These are phyloP conservation scores for Drosophila simulans DNA, from an alignment of 1,140 invertebrate genomes.

Conservation along the genomic window DNA sequence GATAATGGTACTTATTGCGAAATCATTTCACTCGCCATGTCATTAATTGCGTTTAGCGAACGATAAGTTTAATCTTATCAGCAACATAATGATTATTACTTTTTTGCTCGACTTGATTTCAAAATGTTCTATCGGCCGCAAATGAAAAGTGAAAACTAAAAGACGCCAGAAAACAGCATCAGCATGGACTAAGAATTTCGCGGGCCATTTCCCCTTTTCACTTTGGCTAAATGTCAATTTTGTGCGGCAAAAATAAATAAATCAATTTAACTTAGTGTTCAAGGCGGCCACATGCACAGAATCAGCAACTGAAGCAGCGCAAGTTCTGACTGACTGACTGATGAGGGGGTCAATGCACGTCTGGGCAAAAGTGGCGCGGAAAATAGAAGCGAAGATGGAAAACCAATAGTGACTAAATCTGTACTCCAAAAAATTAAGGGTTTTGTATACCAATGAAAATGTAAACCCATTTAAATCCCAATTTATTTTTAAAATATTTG, in stretches of 20 bases:
- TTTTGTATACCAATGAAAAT: too few species aligned
- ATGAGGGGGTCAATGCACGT: slow-evolving; percentile 32
- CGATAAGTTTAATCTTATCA: slow-evolving; percentile 48
- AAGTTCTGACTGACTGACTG: slow-evolving; percentile 16
- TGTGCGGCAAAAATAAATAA: slow-evolving; percentile 14
- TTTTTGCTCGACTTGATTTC: not conserved
- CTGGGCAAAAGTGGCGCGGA: slow-evolving; percentile 1
- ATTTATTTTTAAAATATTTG: too few species aligned
- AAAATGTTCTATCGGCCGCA: not conserved
- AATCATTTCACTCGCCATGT: slow-evolving; percentile 46
- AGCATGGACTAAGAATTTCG: slow-evolving; percentile 4
- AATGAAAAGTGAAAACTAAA: slow-evolving; percentile 34
- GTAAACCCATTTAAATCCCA: too few species aligned
- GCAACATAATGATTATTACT: slow-evolving; percentile 18
- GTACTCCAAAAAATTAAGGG: too few species aligned
- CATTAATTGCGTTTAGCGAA: slow-evolving; percentile 32
- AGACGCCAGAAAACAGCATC: not conserved
- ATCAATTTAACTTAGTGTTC: slow-evolving; percentile 51
- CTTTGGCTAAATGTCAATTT: slow-evolving; percentile 71
- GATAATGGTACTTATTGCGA: slow-evolving; percentile 20
- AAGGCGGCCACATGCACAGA: slow-evolving; percentile 39
- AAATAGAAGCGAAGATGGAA: not conserved
- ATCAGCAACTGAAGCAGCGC: slow-evolving; percentile 22
- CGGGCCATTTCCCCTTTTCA: slow-evolving; percentile 8
- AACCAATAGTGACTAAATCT: not conserved